Evolutionary conservation across 1,140 invertebrate species (phyloP).

Genomic region (Cyclargus thomasi): DNA sequence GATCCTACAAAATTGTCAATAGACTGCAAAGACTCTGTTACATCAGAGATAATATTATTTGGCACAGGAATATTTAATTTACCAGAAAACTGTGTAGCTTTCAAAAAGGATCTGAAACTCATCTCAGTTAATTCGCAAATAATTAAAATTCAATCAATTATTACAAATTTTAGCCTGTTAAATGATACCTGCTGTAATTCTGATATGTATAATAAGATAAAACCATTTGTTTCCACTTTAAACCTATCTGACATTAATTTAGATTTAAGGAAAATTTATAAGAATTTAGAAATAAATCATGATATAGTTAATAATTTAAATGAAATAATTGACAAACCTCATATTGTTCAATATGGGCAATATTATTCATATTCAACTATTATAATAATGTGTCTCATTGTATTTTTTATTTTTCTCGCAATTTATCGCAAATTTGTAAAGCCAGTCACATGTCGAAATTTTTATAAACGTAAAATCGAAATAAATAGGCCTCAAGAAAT

Average conservation of each 20-base stretch:
- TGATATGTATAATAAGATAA: constrained; percentile 3
- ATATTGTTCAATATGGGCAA: constrained; percentile 6
- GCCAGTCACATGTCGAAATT: not conserved
- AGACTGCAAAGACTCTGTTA: not conserved
- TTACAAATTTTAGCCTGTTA: not conserved
- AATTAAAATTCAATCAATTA: constrained; percentile 9
- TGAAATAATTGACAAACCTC: constrained; percentile 2
- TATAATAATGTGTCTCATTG: not conserved
- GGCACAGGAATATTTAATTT: constrained; percentile 11
- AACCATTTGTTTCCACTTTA: not conserved
- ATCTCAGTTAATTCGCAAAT: not conserved
- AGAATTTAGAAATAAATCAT: not conserved
- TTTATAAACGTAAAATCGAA: not conserved
- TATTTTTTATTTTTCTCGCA: not conserved
- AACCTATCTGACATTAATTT: constrained; percentile 4
- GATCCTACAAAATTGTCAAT: constrained; percentile 10
- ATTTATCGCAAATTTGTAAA: not conserved
- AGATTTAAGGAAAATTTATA: not conserved
- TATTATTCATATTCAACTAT: not conserved
- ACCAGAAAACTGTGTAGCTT: constrained; percentile 8
- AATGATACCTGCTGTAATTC: constrained; percentile 6
- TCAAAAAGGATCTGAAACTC: not conserved
- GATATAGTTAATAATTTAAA: constrained; percentile 8
- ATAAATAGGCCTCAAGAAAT: not conserved
- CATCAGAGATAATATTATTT: constrained; percentile 4